Base-by-base conservation (phyloP, 2,113 vertebrate genomes). In the Sprattus sprattus region DNA sequence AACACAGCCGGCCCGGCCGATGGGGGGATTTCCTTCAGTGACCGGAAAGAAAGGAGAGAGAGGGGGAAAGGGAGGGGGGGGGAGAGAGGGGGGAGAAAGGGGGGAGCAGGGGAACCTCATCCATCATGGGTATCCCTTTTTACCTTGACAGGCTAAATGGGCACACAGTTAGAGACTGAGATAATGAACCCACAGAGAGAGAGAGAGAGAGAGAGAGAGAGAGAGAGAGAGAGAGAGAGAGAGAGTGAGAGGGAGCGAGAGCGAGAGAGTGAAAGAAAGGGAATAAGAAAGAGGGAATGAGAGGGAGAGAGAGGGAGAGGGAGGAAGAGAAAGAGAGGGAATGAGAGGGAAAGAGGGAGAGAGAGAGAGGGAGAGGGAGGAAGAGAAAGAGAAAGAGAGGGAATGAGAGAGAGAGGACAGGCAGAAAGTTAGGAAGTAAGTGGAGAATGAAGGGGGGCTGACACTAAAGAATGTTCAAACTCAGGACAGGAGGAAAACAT, bases 1-100 rank as follows among this genome's bases (percentile, higher is more conserved):
- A 78, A 39, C 71, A 78, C 71, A 25, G 71, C 13, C 25, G 85
- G 85, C 86, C 87, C 6, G 49, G 84, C 89, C 84, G 78, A 52
- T 83, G 85, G 78, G 93, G 94, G 94, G 93, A 94, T 95, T 93
- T 93, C 95, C 92, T 85, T 95, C 89, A 91, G 93, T 93, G 93
- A 92, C 94, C 93, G 49, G 75, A 85, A 85, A 85, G 82, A 84
- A 87, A 83, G 83, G 85, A 85, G 25, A 45, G 46, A 75, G 49
- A 8, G 57, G 4, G 44, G 50, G 84, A 83, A 49, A 64, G 44
- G 57, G 82, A 82, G 82, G 83, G 85, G 75, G 80, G 64, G 82
- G 82, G 64, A 45, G 84, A 81, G 83, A 82, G 46, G 60, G 81
- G 82, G 49, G 32, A 52, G 67, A 60, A 81, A 54, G 67, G 67